Base-by-base conservation (phyloP, 2,113 vertebrate genomes). In the Fulmarus glacialis region DNA sequence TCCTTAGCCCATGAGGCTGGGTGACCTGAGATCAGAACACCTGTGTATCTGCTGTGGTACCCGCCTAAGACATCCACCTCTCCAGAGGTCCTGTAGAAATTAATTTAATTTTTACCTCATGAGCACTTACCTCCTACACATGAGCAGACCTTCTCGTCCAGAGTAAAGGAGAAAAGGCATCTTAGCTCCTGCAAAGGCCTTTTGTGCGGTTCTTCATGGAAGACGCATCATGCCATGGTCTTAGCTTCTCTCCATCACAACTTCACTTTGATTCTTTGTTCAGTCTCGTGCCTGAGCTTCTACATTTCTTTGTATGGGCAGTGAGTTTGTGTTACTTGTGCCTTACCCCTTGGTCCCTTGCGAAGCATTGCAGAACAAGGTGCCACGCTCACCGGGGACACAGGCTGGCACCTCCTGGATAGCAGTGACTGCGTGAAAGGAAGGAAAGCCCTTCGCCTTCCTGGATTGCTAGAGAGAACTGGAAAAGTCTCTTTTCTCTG, bases 321-420 rank as follows among this genome's bases (percentile, higher is more conserved):
- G 7, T 75, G 16, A n/a, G 42, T 63, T 75, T 34, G 24, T 22
- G 32, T 75, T 36, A 26, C 38, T 36, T 10, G 15, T 38, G 38
- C 48, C 50, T 53, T 48, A 23, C 17, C 15, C 55, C 43, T n/a
- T 52, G 67, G 10, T 34, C 26, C 26, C n/a, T 66, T 56, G 18
- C 1, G 4, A 55, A 55, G 42, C n/a, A 2, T n/a, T 36, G 73
- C 67, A 45, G 81, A 38, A 24, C 32, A 50, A 16, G 47, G 27
- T n/a, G n/a, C 59, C 6, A 0, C 3, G 27, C 53, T 74, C 55
- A 52, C 20, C 2, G 0, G n/a, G 42, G 34, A 59, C 6, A 3
- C 22, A n/a, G 34, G n/a, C 38, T 60, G 29, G 52, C 45, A 36
- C 29, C 63, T 66, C 34, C 50, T 47, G 29, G 38, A 14, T 6